Evolutionary conservation across 2,113 vertebrate species (phyloP), one percentile per base, ranked within the genome.

Genomic region (Myiagra hebetior): DNA sequence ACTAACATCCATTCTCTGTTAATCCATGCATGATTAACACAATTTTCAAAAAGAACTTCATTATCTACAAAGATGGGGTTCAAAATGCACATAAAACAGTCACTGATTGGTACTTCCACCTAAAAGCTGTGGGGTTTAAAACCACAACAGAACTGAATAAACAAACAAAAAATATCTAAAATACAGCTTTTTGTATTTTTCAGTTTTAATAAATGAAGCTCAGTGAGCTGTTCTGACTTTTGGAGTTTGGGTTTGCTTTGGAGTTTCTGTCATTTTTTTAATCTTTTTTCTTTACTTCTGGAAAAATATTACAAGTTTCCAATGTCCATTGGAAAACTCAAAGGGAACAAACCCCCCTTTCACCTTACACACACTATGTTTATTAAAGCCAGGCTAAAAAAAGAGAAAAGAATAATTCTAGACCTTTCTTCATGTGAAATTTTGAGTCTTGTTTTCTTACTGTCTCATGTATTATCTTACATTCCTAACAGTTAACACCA

Each of bases 331-430:
- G 24, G 81, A 84, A 89, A 22, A 53, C 14, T 49, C 8, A 16
- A 63, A 90, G 6, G 10, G 15, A 78, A 14, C 0, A 46, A 70
- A 9, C 0, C 0, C 0, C 1, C 22, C 10, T 49, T 49, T 85
- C 65, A 59, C 5, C 22, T 53, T 70, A 35, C 10, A 44, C 1
- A 33, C 2, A 20, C 1, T 11, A 12, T 24, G 5, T 37, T 86
- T 31, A 78, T 56, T 37, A 72, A 21, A 64, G 2, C 6, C n/a
- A 74, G 17, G 11, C 6, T 72, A 37, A 50, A 64, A 39, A 27
- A 27, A 74, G n/a, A 46, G 1, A 33, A 63, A 64, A 18, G 1
- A 37, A 30, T 42, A 21, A 73, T 19, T 17, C 19, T 7, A 52
- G 1, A 30, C 9, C 0, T 57, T 83, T 91, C 13, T 74, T 81